Conservation (phyloP, 2,888 invertebrate genomes). For the Empis stercorea region DNA sequence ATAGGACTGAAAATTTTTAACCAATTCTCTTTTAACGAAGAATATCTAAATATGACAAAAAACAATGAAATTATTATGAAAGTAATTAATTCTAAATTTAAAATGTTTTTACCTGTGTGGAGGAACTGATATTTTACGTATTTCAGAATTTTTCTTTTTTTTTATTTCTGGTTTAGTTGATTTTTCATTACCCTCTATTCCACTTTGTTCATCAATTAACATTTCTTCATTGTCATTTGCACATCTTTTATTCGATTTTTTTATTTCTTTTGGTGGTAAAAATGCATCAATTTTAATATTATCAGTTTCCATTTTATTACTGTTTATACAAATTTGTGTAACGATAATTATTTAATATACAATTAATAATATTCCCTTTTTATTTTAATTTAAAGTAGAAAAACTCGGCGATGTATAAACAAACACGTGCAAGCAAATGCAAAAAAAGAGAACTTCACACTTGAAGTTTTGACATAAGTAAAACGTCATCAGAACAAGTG, state of each 20-base stretch:
- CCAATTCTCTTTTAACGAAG: constrained; percentile 94
- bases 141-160: constrained; percentile 42
- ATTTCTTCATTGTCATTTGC: constrained; percentile 40
- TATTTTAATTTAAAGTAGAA: no score
- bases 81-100: not conserved
- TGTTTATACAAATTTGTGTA: not conserved
- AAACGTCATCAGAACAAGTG: no score
- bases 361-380: no score
- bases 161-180: constrained; percentile 37
- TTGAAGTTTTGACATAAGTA: no score
- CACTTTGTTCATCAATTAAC: constrained; percentile 56
- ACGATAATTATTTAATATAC: no score
- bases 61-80: not conserved
- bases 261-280: constrained; percentile 17
- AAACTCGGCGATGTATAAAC: no score
- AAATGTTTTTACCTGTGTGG: constrained; percentile 48
- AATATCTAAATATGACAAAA: constrained; percentile 55
- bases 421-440: no score
- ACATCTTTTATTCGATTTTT: constrained; percentile 24
- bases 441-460: no score
- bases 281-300: constrained; percentile 28
- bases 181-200: constrained; percentile 41
- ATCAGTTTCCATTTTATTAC: constrained; percentile 24
- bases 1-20: constrained; percentile 91
- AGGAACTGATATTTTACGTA: constrained; percentile 78